Conservation (phyloP, 1,140 invertebrate species). For the Lasioglossum albipes region DNA sequence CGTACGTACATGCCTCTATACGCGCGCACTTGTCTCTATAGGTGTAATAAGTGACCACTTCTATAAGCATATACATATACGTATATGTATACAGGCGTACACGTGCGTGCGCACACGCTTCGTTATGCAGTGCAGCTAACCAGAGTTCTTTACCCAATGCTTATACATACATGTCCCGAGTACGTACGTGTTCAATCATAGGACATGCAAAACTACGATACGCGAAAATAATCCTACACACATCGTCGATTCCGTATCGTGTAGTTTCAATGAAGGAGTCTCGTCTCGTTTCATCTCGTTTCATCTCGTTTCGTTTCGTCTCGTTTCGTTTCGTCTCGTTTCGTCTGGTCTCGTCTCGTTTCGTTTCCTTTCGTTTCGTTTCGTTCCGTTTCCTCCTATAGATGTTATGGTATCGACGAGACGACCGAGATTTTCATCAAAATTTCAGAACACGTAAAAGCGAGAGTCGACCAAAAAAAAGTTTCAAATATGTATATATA, state of each 20-base stretch:
- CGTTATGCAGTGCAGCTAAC: conserved; percentile 45
- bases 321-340: no score
- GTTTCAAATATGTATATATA: background rate
- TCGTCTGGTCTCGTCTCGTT: no score
- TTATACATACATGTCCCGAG: conserved; percentile 4
- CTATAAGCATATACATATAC: conserved; percentile 21
- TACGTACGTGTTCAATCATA: conserved; percentile 9
- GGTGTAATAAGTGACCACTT: background rate
- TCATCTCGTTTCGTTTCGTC: no score
- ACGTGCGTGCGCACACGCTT: conserved; percentile 53
- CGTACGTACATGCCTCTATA: background rate
- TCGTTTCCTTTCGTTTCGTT: background rate
- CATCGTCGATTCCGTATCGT: background rate
- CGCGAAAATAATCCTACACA: background rate
- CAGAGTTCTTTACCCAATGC: conserved; percentile 43
- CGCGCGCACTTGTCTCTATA: background rate
- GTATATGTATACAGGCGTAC: conserved; percentile 24
- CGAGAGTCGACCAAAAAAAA: background rate
- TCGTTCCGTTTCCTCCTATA: background rate
- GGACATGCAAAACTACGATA: background rate
- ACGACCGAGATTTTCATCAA: background rate
- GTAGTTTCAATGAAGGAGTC: background rate
- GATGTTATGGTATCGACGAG: background rate
- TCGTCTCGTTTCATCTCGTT: no score
- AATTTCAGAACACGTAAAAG: background rate